Conservation (phyloP, 2,888 invertebrate genomes). For the Anticlea derivata region DNA sequence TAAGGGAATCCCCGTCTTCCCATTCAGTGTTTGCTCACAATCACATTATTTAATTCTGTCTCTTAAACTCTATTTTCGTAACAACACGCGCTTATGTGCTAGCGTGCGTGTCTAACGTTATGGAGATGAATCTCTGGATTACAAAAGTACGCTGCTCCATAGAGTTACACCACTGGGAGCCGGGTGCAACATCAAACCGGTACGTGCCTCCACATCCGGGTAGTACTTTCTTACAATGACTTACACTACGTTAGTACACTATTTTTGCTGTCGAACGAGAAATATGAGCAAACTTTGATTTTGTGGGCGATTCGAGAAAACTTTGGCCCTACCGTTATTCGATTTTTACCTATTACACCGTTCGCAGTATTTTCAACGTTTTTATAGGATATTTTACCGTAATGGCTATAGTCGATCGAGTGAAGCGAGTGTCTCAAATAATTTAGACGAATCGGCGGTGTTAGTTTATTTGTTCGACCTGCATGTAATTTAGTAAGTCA, state of each 20-base stretch:
- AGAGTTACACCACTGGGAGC: constrained; percentile 30
- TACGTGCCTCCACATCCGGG: constrained; percentile 42
- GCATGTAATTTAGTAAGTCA: too few relatives aligned
- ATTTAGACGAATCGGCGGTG: too few relatives aligned
- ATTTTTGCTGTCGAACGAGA: constrained; percentile 18
- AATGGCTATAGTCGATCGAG: too few relatives aligned
- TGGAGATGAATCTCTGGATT: constrained; percentile 16
- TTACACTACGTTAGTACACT: constrained; percentile 24
- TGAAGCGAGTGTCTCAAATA: too few relatives aligned
- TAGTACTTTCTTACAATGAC: constrained; percentile 18
- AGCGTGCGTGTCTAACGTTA: not conserved
- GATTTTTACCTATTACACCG: not conserved
- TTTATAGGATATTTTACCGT: not conserved
- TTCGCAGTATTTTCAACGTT: not conserved
- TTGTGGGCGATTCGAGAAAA: constrained; percentile 14
- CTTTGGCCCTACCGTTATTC: not conserved
- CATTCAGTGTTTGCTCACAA: too few relatives aligned
- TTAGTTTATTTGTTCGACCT: too few relatives aligned
- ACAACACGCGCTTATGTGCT: too few relatives aligned
- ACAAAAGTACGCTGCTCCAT: constrained; percentile 6
- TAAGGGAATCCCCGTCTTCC: too few relatives aligned
- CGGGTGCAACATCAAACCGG: constrained; percentile 47
- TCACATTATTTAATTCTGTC: too few relatives aligned
- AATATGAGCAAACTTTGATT: constrained; percentile 19
- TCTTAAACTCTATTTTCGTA: too few relatives aligned